Base-by-base conservation (phyloP, 92 coral and sea anemone species). In the Pocillopora meandrina region DNA sequence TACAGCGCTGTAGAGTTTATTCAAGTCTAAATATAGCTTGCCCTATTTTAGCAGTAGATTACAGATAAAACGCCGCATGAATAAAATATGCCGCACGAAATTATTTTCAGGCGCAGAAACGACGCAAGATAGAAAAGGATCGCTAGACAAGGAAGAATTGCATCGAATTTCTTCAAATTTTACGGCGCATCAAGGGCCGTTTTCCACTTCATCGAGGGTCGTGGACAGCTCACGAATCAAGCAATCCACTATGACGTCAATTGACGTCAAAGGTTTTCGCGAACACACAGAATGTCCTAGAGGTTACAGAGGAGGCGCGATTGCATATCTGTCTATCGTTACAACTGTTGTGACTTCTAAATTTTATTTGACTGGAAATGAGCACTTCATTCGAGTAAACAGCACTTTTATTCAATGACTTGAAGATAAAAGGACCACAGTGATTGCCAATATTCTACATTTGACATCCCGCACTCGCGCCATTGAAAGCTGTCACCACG, bases 241-340 rank as follows among this genome's bases (percentile, higher is more conserved):
- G 34, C 6, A 34, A 17, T 9, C 14, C 71, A 19, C 17, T 63
- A 82, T 86, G 91, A 91, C 93, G 93, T 91, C 93, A 91, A 91
- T 84, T 86, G 93, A 91, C 93, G 93, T 91, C 93, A 91, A 91
- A 84, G 88, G 84, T 79, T 74, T 49, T 52, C 7, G 11, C 31
- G 74, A 69, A 62, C 66, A 64, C 68, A n/a, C 23, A 55, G 35
- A 49, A 70, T 34, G 55, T 55, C 35, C 23, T 18, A 60, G 56
- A 33, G 33, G 33, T 8, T 9, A 74, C 15, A 33, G 19, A 14
- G 62, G 5, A 8, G 9, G 78, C 78, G 9, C 18, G 36, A 74
- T 55, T 36, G 34, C 1, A 11, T 31, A 68, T 5, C 13, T 23
- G 33, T 68, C 36, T 15, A 33, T 9, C 36, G 36, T 14, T 20